Evolutionary conservation across 2,888 invertebrate genomes (phyloP).

Genomic region (Drosophila niveifrons): DNA sequence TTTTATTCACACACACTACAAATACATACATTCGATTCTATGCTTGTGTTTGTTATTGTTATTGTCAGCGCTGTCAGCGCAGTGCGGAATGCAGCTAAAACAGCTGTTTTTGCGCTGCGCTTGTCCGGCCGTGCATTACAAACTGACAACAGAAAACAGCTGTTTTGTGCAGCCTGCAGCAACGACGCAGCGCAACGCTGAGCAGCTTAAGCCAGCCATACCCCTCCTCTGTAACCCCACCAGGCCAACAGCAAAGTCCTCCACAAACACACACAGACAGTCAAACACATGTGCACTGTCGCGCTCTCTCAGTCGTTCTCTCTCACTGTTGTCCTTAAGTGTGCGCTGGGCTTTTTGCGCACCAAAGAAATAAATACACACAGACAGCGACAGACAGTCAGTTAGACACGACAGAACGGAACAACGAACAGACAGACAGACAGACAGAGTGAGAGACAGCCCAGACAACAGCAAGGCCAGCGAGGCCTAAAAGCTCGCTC

Average conservation of each 20-base stretch:
- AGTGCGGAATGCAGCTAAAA: constrained; percentile 25
- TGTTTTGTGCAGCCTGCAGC: constrained; percentile 54
- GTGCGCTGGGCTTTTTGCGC: constrained; percentile 70
- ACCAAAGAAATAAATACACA: constrained; percentile 43
- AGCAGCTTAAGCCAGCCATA: background rate
- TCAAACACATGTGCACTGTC: constrained; percentile 2
- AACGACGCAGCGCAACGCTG: constrained; percentile 32
- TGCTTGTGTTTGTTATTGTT: constrained; percentile 3
- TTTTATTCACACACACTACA: constrained; percentile 16
- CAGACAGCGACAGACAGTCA: constrained; percentile 17
- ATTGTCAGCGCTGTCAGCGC: constrained; percentile 12
- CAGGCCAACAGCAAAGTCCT: constrained; percentile 50
- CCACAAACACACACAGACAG: constrained; percentile 33
- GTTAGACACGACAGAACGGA: constrained; percentile 9
- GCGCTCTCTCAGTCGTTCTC: constrained; percentile 5
- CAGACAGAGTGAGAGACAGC: constrained; percentile 29
- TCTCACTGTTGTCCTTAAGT: constrained; percentile 63
- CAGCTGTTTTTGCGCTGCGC: constrained; percentile 45
- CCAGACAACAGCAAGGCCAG: constrained; percentile 52
- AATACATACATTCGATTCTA: background rate
- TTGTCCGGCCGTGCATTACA: constrained; percentile 35
- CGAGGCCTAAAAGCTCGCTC: constrained; percentile 49
- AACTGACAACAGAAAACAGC: constrained; percentile 67
- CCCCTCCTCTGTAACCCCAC: constrained; percentile 26
- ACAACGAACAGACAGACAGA: constrained; percentile 17